Conservation (phyloP, 2,113 vertebrate genomes). For the Equus quagga region DNA sequence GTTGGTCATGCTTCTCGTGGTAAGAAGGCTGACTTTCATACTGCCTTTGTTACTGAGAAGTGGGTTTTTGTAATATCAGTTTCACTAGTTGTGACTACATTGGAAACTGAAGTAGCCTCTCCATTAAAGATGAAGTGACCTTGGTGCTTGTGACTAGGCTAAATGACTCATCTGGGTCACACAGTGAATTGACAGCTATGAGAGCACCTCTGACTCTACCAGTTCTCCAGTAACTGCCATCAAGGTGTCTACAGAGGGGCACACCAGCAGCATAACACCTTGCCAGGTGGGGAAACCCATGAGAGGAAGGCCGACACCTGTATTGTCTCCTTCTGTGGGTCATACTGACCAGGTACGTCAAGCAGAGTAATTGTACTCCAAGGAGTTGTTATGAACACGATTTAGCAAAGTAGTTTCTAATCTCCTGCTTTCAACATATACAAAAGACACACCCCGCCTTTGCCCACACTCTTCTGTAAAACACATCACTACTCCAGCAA, state of each 20-base stretch:
- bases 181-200: background rate
- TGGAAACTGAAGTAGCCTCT: background rate
- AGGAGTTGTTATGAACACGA: slow-evolving; percentile 67
- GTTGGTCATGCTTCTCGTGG: too few relatives aligned
- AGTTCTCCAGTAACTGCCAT: background rate
- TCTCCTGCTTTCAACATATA: slow-evolving; percentile 72
- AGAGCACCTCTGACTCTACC: background rate
- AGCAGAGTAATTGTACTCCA: slow-evolving; percentile 67
- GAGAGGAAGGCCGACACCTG: background rate
- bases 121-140: background rate
- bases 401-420: slow-evolving; percentile 79
- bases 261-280: background rate
- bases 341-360: slow-evolving; percentile 50
- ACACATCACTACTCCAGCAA: slow-evolving; percentile 35
- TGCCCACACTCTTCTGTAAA: slow-evolving; percentile 51
- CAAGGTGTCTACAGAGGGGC: background rate
- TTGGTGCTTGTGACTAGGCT: background rate
- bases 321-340: background rate
- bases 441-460: slow-evolving; percentile 57
- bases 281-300: background rate
- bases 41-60: background rate
- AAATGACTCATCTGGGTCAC: background rate
- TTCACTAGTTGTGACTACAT: background rate
- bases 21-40: too few relatives aligned
- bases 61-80: background rate